Evolutionary conservation across 2,888 invertebrate species (phyloP), one percentile per base, ranked within the genome.

Genomic region (Drosophila cognata): DNA sequence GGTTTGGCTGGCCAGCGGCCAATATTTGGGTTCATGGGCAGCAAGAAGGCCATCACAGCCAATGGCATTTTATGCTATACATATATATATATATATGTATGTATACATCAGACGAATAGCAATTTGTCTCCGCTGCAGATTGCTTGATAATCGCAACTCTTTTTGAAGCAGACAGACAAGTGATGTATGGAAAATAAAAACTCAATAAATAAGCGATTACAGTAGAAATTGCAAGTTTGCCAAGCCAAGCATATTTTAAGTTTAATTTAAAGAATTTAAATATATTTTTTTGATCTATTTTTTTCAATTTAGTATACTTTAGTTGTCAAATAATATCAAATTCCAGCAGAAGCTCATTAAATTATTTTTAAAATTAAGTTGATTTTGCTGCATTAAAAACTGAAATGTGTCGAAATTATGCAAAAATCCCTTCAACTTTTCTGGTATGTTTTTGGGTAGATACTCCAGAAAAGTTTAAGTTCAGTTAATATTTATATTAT

Each of bases 1-100:
- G 16, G 18, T n/a, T 21, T 31, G 13, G 10, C 11, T 51, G 58
- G 68, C 53, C 55, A 57, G 28, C 31, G 11, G 41, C 41, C 50
- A 68, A 36, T 1, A 51, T 31, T 36, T 48, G 21, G 25, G 33
- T 53, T 67, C 43, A 55, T 50, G 18, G 41, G 21, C 21, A 68
- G 16, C 31, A 13, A 55, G 25, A 53, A 35, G 6, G 31, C 10
- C 18, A 21, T 11, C 46, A 48, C 29, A 21, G 29, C 38, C 33
- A 50, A 55, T 13, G 35, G 6, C 48, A 61, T 48, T 66, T 61
- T 48, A 29, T 18, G 38, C 3, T 8, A 35, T 46, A 16, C 13
- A 38, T 25, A 13, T 38, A 6, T 38, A 18, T 4, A 18, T 8
- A 4, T 21, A 21, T n/a, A 41, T 46, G 11, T 38, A 31, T 16